phyloP scores from a whole-genome alignment of 2,113 vertebrate species.

The Tylochromis polylepis region DNA sequence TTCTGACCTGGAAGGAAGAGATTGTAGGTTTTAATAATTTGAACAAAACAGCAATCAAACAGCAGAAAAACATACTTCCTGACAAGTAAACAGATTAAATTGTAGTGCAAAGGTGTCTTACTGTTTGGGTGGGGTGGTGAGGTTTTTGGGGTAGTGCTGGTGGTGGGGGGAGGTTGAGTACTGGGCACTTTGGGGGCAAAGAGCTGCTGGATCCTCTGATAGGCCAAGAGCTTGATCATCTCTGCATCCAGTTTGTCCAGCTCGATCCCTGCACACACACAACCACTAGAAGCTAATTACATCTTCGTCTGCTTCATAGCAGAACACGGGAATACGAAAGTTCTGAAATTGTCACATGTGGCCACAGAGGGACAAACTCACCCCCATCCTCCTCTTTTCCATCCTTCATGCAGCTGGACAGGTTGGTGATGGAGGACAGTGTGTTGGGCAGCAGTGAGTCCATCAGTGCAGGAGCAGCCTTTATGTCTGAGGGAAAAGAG shows the following conservation, averaged over 20 bases:
- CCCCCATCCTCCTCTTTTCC: slow-evolving; percentile 79
- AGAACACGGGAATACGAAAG: not conserved
- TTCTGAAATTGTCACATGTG: no score
- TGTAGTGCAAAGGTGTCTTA: slow-evolving; percentile 38
- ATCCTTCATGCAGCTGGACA: slow-evolving; percentile 82
- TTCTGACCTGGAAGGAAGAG: slow-evolving; percentile 74
- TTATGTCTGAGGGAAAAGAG: slow-evolving; percentile 73
- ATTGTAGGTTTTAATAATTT: not conserved
- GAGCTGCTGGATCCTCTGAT: slow-evolving; percentile 95
- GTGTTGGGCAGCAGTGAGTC: slow-evolving; percentile 76
- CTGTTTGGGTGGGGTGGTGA: slow-evolving; percentile 68
- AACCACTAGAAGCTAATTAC: not conserved
- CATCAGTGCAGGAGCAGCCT: slow-evolving; percentile 77
- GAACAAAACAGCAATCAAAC: not conserved
- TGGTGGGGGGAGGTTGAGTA: slow-evolving; percentile 63
- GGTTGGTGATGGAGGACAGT: slow-evolving; percentile 77
- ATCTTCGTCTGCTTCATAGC: not conserved
- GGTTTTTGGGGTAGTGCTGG: slow-evolving; percentile 63
- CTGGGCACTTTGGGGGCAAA: slow-evolving; percentile 82
- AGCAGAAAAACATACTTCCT: not conserved
- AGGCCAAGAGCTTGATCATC: slow-evolving; percentile 90
- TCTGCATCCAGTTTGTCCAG: slow-evolving; percentile 90
- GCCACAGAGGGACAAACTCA: slow-evolving; percentile 42
- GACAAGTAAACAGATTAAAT: not conserved
- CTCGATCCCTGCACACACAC: slow-evolving; percentile 78